Base-by-base conservation (phyloP, 2,888 invertebrate genomes). In the Drosophila meridionalis region DNA sequence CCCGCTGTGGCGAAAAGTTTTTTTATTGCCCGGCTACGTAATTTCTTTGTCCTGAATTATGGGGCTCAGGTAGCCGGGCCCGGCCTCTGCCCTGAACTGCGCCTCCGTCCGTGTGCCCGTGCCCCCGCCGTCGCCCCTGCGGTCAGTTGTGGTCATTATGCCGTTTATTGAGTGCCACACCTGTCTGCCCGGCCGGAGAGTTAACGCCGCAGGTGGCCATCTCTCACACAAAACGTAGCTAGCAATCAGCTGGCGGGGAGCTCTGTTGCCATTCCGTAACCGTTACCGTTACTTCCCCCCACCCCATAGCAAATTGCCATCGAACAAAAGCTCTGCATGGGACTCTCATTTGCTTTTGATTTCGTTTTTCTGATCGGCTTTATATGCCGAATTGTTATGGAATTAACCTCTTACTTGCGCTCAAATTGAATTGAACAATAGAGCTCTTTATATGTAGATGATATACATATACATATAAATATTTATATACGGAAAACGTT, bases 41-140 rank as follows among this genome's bases (percentile, higher is more conserved):
- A 87, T 85, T 87, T 87, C 88, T 82, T 88, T 79, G 86, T 74
- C 68, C 76, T 87, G 85, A 85, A 79, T 87, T 85, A 85, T 87
- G 79, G 73, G 38, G 52, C 66, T 55, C 87, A 70, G 73, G 69
- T 73, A 69, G 73, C 60, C 9, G 45, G 50, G 38, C 5, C 12
- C 47, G 12, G 26, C 28, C 47, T 47, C 73, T 70, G 61, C 63
- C 66, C 62, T 28, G 12, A 45, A 63, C 40, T n/a, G 14, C 12
- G 12, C 38, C 55, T 4, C 1, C 6, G 3, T 5, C 45, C 5
- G 20, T 20, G 20, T 32, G 0, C n/a, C 7, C 28, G 14, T 6
- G 0, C 12, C 8, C 5, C 7, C n/a, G 1, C 30, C 28, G 28
- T 20, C 20, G 20, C 20, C 28, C 14, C 66, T 75, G 87, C 75